phyloP scores from a whole-genome alignment of 2,797 vertebrate genomes.

The Gephyroberyx darwinii region DNA sequence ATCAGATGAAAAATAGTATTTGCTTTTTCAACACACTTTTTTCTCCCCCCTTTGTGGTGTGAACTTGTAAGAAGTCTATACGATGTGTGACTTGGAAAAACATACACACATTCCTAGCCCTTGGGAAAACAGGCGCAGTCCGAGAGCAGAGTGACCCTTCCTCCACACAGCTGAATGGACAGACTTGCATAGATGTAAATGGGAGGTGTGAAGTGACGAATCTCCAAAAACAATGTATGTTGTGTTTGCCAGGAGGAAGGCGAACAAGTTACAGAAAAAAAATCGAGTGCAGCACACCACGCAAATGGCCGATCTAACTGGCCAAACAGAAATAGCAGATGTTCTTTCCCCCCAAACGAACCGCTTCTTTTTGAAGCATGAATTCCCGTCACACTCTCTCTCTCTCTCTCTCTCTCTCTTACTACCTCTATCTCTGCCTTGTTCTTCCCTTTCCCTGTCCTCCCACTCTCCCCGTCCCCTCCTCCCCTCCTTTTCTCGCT shows the following conservation, averaged over 20 bases:
- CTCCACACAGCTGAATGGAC: slow-evolving; percentile 4
- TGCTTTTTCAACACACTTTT: slow-evolving; percentile 4
- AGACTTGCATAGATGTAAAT: slow-evolving; percentile 57
- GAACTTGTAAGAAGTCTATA: slow-evolving; percentile 22
- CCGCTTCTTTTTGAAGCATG: slow-evolving; percentile 68
- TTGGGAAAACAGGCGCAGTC: slow-evolving; percentile 26
- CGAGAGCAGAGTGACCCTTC: slow-evolving; percentile 59
- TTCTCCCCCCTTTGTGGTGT: neutral
- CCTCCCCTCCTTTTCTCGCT: slow-evolving; percentile 52
- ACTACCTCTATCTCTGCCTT: slow-evolving; percentile 58
- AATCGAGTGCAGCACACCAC: slow-evolving; percentile 51
- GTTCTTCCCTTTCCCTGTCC: slow-evolving; percentile 51
- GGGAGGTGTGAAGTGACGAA: slow-evolving; percentile 63
- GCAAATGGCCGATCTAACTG: slow-evolving; percentile 54
- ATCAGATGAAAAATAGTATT: slow-evolving; percentile 6
- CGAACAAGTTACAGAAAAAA: slow-evolving; percentile 38
- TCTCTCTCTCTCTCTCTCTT: slow-evolving; percentile 34
- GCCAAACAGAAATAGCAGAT: slow-evolving; percentile 73
- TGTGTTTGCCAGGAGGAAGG: slow-evolving; percentile 39
- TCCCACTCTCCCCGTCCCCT: slow-evolving; percentile 44
- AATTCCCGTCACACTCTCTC: slow-evolving; percentile 59
- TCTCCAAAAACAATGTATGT: slow-evolving; percentile 48
- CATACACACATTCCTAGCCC: slow-evolving; percentile 28
- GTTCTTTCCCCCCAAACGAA: slow-evolving; percentile 66
- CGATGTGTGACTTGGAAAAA: slow-evolving; percentile 8